phyloP scores from a whole-genome alignment of 2,113 vertebrate genomes.

The Regulus satrapa region DNA sequence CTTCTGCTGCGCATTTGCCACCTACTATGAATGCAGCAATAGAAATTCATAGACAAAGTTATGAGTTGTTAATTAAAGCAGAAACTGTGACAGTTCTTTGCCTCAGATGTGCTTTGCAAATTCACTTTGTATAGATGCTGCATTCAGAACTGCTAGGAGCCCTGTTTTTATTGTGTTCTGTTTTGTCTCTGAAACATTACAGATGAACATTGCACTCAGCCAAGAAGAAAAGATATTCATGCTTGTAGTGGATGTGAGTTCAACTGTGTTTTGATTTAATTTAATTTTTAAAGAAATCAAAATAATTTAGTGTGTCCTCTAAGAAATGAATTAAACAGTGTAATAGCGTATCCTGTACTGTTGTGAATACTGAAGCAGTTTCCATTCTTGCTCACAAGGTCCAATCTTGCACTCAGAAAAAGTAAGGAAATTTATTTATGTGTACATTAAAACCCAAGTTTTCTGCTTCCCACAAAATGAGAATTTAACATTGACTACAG shows the following conservation, averaged over 20 bases:
- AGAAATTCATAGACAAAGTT: neutral
- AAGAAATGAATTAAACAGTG: neutral
- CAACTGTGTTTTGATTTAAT: neutral
- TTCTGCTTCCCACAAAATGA: conserved; percentile 8
- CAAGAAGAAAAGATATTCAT: neutral
- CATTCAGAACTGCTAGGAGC: neutral
- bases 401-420: neutral
- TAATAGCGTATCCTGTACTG: neutral
- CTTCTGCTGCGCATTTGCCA: neutral
- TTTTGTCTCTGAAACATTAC: neutral
- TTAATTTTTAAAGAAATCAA: neutral
- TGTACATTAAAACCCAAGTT: neutral
- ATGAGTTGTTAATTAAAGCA: conserved; percentile 4
- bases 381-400: neutral
- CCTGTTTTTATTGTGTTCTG: neutral
- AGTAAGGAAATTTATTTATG: conserved; percentile 2
- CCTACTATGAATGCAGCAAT: neutral
- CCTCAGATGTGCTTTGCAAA: neutral
- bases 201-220: neutral
- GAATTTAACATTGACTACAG: conserved; percentile 32
- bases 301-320: neutral
- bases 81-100: neutral
- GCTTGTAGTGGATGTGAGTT: neutral
- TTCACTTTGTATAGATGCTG: neutral
- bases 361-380: neutral